phyloP scores from a whole-genome alignment of 2,113 vertebrate species.

The Leucopsar rothschildi region DNA sequence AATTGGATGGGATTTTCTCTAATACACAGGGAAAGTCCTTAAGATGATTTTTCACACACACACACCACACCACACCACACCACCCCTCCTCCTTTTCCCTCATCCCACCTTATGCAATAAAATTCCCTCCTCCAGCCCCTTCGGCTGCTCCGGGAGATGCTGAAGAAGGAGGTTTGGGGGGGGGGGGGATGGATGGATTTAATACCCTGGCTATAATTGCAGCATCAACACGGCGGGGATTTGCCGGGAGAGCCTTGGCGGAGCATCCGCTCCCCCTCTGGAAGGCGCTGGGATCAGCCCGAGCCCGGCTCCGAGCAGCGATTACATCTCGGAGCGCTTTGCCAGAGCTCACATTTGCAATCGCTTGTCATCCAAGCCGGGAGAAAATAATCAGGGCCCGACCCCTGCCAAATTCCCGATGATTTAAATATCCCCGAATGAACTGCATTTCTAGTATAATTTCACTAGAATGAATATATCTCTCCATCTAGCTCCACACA shows the following conservation, averaged over 20 bases:
- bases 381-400: slow-evolving; percentile 43
- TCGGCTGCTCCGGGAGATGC: neutral
- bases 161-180: neutral
- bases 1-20: slow-evolving; percentile 76
- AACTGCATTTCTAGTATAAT: slow-evolving; percentile 21
- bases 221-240: neutral
- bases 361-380: slow-evolving; percentile 39
- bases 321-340: slow-evolving; percentile 39
- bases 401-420: slow-evolving; percentile 42
- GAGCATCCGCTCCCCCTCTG: slow-evolving; percentile 3
- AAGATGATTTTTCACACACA: slow-evolving; percentile 54
- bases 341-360: slow-evolving; percentile 57
- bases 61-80: neutral
- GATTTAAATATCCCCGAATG: slow-evolving; percentile 53
- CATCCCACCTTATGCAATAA: neutral
- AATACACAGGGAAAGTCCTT: slow-evolving; percentile 70
- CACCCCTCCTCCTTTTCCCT: neutral
- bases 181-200: neutral
- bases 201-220: neutral
- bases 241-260: neutral
- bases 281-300: neutral
- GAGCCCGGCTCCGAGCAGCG: neutral
- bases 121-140: neutral
- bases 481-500: slow-evolving; percentile 36
- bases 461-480: slow-evolving; percentile 34